These are phyloP conservation scores for Drosophila flavopinicola DNA, from an alignment of 2,888 invertebrate genomes.

Conservation along the genomic window DNA sequence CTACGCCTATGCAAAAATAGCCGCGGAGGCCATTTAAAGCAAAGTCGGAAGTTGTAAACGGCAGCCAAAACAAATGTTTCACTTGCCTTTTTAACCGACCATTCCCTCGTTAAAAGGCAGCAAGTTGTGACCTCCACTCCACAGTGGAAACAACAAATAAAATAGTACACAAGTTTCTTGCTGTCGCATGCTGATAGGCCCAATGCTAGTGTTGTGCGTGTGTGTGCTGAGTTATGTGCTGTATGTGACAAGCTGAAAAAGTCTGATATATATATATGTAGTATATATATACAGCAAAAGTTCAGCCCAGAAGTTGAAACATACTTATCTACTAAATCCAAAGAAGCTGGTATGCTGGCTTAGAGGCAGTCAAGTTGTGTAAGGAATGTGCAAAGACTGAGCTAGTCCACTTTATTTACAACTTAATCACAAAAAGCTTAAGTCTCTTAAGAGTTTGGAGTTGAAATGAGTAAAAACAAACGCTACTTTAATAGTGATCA, in stretches of 20 bases:
- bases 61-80: constrained; percentile 66
- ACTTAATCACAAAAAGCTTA: no score
- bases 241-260: constrained; percentile 62
- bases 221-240: constrained; percentile 61
- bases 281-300: constrained; percentile 21
- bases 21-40: constrained; percentile 41
- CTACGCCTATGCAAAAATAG: constrained; percentile 34
- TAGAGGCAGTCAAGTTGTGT: constrained; percentile 2
- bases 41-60: constrained; percentile 66
- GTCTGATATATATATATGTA: constrained; percentile 20
- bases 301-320: constrained; percentile 31
- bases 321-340: constrained; percentile 18
- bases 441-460: no score
- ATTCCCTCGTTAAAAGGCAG: constrained; percentile 28
- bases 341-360: constrained; percentile 1
- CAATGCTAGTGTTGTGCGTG: constrained; percentile 13
- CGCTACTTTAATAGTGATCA: no score
- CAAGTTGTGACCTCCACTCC: constrained; percentile 13
- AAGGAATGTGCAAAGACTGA: neutral
- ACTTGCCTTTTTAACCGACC: constrained; percentile 58
- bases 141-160: constrained; percentile 44
- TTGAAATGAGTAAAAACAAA: no score
- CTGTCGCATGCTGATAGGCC: constrained; percentile 61
- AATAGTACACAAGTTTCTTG: constrained; percentile 58
- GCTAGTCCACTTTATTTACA: neutral